Base-by-base conservation (phyloP, 2,113 vertebrate species). In the Tragelaphus buxtoni region DNA sequence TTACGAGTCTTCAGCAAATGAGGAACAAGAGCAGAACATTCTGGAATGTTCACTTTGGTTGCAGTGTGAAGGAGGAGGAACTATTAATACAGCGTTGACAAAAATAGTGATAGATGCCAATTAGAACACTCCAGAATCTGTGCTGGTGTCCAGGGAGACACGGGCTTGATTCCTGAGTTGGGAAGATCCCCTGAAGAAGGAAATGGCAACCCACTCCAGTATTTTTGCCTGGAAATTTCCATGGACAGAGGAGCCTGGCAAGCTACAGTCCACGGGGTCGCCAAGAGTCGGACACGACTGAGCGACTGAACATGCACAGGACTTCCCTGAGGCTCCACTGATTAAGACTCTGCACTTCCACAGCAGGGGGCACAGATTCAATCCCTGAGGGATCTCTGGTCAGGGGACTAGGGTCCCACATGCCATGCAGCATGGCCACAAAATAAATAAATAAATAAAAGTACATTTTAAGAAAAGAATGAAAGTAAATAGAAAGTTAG, bases 221-320 rank as follows among this genome's bases (percentile, higher is more conserved):
- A 74, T 74, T 42, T 39, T 42, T 7, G 11, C 22, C 39, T 74
- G 11, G 69, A 42, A 26, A 74, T 24, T 42, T 42, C 69, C 35
- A 42, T 26, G 69, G 5, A 42, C 39, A 42, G 35, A 42, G 35
- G 39, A 74, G 69, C 69, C 22, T 26, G 69, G 22, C 7, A 17
- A 5, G 35, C 69, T 26, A 26, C 22, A 26, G 69, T 42, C 69
- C 69, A 74, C 1, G 0, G 35, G 39, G 22, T 26, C 11, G 0
- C 22, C 18, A 74, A 42, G 69, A 24, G 22, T 26, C 5, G 0
- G 39, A 42, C 39, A 26, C 6, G 6, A 26, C 39, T 24, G 5
- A 42, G 11, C 5, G 0, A 7, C 35, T 42, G 14, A 39, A 69
- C 18, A 1, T 0, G 18, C 18, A 39, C 4, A 6, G 65, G n/a